Conservation (phyloP, 2,113 vertebrate genomes). For the Heteronetta atricapilla region DNA sequence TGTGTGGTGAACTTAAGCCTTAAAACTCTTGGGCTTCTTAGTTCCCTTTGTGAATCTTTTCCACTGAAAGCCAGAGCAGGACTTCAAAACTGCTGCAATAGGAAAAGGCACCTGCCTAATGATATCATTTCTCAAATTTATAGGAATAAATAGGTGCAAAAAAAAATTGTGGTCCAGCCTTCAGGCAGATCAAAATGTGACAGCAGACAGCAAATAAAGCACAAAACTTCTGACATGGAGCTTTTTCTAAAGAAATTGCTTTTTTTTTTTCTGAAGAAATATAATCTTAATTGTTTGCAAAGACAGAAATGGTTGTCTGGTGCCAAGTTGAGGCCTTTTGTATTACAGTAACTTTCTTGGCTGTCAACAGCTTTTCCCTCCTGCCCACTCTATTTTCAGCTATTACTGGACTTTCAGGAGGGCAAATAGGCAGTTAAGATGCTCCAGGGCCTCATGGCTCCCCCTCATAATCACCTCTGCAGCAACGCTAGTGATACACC, state of each 20-base stretch:
- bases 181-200: neutral
- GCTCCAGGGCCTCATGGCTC: slow-evolving; percentile 4
- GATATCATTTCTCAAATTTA: neutral
- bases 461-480: slow-evolving; percentile 5
- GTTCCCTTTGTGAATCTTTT: neutral
- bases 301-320: slow-evolving; percentile 3
- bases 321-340: neutral
- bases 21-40: neutral
- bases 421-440: slow-evolving; percentile 15
- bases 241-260: neutral
- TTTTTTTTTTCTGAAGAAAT: slow-evolving; percentile 6
- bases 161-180: neutral
- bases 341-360: slow-evolving; percentile 15
- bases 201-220: neutral
- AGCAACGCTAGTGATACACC: neutral
- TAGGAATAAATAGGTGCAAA: neutral
- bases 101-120: neutral
- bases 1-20: neutral
- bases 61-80: neutral
- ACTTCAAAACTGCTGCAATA: neutral
- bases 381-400: slow-evolving; percentile 12
- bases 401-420: neutral
- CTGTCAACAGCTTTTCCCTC: slow-evolving; percentile 23
- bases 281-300: slow-evolving; percentile 1
- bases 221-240: neutral